These are phyloP conservation scores for Ctena decussata DNA, from an alignment of 2,888 invertebrate species.

Conservation along the genomic window DNA sequence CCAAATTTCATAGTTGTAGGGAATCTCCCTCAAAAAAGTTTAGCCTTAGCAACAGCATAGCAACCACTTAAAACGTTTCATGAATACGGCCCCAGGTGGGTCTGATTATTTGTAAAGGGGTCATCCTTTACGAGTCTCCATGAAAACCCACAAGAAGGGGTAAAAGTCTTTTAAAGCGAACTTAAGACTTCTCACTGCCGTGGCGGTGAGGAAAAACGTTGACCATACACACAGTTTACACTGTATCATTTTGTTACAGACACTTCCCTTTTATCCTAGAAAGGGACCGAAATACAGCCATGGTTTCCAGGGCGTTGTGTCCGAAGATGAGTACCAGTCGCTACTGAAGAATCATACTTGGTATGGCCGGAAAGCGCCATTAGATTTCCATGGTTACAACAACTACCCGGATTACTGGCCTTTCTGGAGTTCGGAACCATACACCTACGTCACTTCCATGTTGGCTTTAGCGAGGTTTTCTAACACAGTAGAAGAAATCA, in stretches of 20 bases:
- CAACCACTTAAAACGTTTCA: no score
- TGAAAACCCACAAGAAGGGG: no score
- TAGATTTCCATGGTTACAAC: constrained; percentile 78
- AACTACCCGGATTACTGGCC: constrained; percentile 74
- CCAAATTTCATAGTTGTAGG: no score
- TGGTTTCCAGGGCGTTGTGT: constrained; percentile 73
- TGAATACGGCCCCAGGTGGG: no score
- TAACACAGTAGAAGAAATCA: constrained; percentile 81
- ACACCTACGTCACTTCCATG: constrained; percentile 77
- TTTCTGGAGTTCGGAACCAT: constrained; percentile 80
- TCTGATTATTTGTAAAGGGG: no score
- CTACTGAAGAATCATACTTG: constrained; percentile 63
- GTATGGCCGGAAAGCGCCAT: constrained; percentile 60
- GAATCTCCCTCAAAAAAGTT: no score
- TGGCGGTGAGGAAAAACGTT: no score
- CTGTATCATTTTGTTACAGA: constrained; percentile 35
- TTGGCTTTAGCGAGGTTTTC: constrained; percentile 76
- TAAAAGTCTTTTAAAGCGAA: no score
- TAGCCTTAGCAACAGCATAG: no score
- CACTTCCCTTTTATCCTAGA: constrained; percentile 32
- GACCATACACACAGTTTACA: no score
- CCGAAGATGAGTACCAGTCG: constrained; percentile 67
- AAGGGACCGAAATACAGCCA: constrained; percentile 2
- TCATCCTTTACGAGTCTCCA: no score
- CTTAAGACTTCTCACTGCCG: no score